phyloP scores from a whole-genome alignment of 2,888 invertebrate genomes.

The Lampropteryx suffumata region DNA sequence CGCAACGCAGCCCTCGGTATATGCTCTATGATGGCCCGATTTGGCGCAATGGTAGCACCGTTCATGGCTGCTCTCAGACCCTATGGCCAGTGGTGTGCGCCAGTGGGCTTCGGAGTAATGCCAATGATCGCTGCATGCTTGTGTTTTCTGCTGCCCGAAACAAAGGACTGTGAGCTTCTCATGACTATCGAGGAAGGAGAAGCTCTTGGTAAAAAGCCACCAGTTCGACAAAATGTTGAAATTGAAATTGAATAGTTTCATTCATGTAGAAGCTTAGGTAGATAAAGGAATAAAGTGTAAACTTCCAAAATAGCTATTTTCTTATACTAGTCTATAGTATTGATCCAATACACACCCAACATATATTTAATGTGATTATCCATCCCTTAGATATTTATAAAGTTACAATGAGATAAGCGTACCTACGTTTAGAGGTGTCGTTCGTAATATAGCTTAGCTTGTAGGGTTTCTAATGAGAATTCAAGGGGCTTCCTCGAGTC shows the following conservation, averaged over 20 bases:
- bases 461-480: slow-evolving; percentile 69
- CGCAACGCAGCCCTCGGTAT: slow-evolving; percentile 93
- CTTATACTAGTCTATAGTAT: neutral
- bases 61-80: slow-evolving; percentile 86
- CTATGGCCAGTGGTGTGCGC: slow-evolving; percentile 85
- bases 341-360: neutral
- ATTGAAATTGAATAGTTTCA: slow-evolving; percentile 5
- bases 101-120: slow-evolving; percentile 86
- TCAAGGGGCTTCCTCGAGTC: slow-evolving; percentile 56
- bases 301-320: neutral
- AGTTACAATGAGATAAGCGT: slow-evolving; percentile 32
- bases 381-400: slow-evolving; percentile 9
- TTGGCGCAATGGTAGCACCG: slow-evolving; percentile 93
- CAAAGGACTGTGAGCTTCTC: slow-evolving; percentile 87
- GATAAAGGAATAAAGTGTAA: slow-evolving; percentile 15
- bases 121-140: slow-evolving; percentile 85
- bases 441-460: slow-evolving; percentile 52
- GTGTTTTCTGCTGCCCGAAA: slow-evolving; percentile 89
- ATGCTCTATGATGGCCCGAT: slow-evolving; percentile 91
- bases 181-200: slow-evolving; percentile 91
- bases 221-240: slow-evolving; percentile 5
- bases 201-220: slow-evolving; percentile 48
- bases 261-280: too few relatives aligned
- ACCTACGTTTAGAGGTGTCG: slow-evolving; percentile 42
- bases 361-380: neutral